phyloP scores from a whole-genome alignment of 2,888 invertebrate genomes.

The Eueremaeus valkanovi region DNA sequence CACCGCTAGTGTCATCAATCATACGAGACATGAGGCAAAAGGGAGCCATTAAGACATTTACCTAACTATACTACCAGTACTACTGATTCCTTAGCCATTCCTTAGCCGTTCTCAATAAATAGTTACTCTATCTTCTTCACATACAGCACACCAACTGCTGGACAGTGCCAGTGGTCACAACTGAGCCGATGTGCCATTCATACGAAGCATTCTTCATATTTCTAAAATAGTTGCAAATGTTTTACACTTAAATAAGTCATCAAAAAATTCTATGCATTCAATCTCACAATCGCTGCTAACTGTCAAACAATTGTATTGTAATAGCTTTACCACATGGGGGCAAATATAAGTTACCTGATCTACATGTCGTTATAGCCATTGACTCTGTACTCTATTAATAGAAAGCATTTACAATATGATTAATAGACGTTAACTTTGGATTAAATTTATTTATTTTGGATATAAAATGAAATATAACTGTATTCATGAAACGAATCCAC shows the following conservation, averaged over 20 bases:
- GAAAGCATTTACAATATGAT: background rate
- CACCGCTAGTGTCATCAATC: constrained; percentile 26
- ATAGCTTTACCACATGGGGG: background rate
- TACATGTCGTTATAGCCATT: background rate
- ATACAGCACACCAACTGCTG: background rate
- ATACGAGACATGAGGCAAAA: constrained; percentile 23
- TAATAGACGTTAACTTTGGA: background rate
- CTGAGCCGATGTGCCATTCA: background rate
- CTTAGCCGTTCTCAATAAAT: constrained; percentile 2
- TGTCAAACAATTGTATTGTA: background rate
- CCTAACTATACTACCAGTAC: background rate
- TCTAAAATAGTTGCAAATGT: background rate
- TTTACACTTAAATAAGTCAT: constrained; percentile 21
- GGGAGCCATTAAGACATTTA: constrained; percentile 31
- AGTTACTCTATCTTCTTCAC: constrained; percentile 2
- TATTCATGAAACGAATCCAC: too few relatives aligned
- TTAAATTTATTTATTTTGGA: too few relatives aligned
- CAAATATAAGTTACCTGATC: background rate
- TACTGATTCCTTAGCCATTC: background rate
- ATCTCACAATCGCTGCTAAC: background rate
- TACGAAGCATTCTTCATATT: background rate
- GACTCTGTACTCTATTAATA: background rate
- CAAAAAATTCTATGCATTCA: background rate
- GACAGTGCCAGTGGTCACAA: background rate
- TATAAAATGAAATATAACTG: too few relatives aligned